Conservation (phyloP, 2,888 invertebrate species). For the Tanypteryx hageni region DNA sequence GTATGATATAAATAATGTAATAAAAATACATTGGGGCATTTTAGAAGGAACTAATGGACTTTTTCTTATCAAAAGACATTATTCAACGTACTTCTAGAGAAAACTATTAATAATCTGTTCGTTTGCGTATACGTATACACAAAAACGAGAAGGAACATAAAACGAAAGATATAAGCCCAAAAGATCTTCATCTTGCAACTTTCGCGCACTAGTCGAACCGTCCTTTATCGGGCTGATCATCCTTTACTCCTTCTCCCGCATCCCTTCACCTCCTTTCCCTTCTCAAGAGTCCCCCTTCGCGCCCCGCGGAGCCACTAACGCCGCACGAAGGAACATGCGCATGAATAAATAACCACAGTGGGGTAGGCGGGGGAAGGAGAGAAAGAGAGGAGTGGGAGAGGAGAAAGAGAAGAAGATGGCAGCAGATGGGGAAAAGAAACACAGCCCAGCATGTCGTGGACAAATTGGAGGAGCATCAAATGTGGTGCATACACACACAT, state of each 20-base stretch:
- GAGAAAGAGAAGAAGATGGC: background rate
- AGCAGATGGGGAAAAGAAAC: background rate
- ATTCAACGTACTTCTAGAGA: too few relatives aligned
- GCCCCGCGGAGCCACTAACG: conserved; percentile 43
- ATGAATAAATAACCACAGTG: conserved; percentile 57
- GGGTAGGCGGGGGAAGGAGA: background rate
- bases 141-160: background rate
- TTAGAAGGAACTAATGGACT: too few relatives aligned
- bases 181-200: conserved; percentile 24
- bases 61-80: too few relatives aligned
- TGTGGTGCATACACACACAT: conserved; percentile 25
- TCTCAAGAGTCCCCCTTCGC: conserved; percentile 23
- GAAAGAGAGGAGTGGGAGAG: background rate
- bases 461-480: conserved; percentile 62
- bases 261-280: background rate
- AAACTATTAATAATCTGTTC: too few relatives aligned
- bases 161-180: background rate
- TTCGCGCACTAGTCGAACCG: conserved; percentile 4
- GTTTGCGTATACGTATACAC: background rate
- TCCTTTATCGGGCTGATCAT: conserved; percentile 43
- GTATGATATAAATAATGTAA: too few relatives aligned
- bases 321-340: conserved; percentile 51
- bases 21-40: too few relatives aligned
- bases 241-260: background rate
- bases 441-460: conserved; percentile 53